Percentiles rank a stretch among this genome's conserved stretches.
phyloP scores from a whole-genome alignment of 2,113 vertebrate species.

The Bostrychus sinensis region DNA sequence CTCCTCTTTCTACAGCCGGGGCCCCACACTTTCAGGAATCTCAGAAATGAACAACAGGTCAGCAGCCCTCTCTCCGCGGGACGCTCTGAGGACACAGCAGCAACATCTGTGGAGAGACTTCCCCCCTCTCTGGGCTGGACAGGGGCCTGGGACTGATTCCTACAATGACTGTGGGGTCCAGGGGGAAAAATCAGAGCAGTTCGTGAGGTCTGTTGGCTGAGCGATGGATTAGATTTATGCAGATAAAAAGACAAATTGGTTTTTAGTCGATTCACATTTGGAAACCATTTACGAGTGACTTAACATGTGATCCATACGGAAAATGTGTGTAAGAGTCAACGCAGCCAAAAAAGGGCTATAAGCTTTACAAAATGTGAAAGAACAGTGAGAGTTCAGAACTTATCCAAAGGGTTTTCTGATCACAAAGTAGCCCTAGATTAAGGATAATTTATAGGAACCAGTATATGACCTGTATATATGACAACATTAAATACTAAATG shows the following conservation, averaged over 20 bases:
- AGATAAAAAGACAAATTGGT: not conserved
- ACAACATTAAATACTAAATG: too few species aligned
- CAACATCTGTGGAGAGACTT: slow-evolving; percentile 15
- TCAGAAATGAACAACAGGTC: slow-evolving; percentile 43
- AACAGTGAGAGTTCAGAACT: too few species aligned
- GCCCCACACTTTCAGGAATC: slow-evolving; percentile 23
- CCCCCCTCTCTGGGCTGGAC: not conserved
- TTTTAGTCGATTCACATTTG: not conserved
- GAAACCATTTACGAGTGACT: too few species aligned
- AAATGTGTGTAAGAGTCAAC: too few species aligned
- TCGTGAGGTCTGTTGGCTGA: not conserved
- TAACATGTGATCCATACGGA: too few species aligned
- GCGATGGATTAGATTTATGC: not conserved
- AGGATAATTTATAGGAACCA: too few species aligned
- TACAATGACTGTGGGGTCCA: not conserved
- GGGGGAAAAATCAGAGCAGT: not conserved
- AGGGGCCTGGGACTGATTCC: not conserved
- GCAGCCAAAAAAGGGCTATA: too few species aligned
- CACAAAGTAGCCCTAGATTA: too few species aligned
- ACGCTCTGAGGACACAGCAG: slow-evolving; percentile 4
- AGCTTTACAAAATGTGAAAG: too few species aligned
- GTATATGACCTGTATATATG: too few species aligned
- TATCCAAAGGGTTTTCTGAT: too few species aligned
- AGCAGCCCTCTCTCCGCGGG: slow-evolving; percentile 4
- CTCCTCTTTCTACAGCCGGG: not conserved